Conservation (phyloP, 2,797 vertebrate genomes). For the Emys orbicularis region DNA sequence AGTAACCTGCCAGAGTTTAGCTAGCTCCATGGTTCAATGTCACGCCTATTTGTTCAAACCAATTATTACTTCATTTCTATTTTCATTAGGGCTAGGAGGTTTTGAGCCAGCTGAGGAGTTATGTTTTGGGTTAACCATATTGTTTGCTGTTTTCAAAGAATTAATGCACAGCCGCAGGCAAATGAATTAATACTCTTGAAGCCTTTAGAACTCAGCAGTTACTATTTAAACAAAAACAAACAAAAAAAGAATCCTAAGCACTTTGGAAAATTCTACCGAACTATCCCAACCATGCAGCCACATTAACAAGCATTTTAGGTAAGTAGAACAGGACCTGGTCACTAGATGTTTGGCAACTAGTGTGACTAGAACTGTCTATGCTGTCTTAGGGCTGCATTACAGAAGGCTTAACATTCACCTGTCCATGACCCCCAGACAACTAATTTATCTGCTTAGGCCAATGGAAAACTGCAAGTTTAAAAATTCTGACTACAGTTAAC, state of each 20-base stretch:
- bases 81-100: constrained; percentile 5
- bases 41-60: not conserved
- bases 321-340: constrained; percentile 18
- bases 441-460: not conserved
- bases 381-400: not conserved
- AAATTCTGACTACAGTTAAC: not conserved
- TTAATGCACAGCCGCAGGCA: constrained; percentile 34
- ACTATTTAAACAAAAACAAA: not conserved
- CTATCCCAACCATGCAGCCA: not conserved
- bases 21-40: not conserved
- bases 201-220: constrained; percentile 9
- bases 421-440: fast-evolving
- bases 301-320: not conserved
- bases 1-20: not conserved
- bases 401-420: not conserved
- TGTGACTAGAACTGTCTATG: not conserved
- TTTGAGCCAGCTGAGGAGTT: constrained; percentile 13
- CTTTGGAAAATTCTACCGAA: constrained; percentile 49
- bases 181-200: constrained; percentile 17
- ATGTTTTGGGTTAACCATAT: not conserved
- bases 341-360: constrained; percentile 11
- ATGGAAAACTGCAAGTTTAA: not conserved
- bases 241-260: not conserved
- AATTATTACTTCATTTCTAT: not conserved
- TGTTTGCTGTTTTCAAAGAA: constrained; percentile 38